Evolutionary conservation across 2,888 invertebrate species (phyloP).

Genomic region (Polydrusus tereticollis): DNA sequence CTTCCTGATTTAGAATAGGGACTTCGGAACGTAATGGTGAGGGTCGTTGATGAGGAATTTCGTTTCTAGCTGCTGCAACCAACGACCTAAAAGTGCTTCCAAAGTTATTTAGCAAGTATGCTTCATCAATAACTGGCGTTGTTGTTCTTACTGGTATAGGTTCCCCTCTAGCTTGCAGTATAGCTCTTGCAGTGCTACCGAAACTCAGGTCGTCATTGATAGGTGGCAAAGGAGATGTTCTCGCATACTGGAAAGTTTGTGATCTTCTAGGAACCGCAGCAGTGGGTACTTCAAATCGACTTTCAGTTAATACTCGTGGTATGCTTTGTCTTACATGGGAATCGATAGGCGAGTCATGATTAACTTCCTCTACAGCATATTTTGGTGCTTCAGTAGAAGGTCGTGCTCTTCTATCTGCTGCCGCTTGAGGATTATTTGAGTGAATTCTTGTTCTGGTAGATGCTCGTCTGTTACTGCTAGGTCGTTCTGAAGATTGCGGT

Average conservation of each 20-base stretch:
- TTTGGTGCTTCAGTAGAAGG: slow-evolving; percentile 37
- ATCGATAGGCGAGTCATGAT: slow-evolving; percentile 63
- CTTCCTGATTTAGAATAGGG: slow-evolving; percentile 37
- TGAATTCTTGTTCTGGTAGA: slow-evolving; percentile 54
- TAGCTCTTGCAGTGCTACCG: slow-evolving; percentile 49
- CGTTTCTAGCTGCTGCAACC: slow-evolving; percentile 29
- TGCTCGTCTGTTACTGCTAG: slow-evolving; percentile 48
- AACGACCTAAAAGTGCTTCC: slow-evolving; percentile 41
- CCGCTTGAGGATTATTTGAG: slow-evolving; percentile 49
- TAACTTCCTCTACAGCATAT: slow-evolving; percentile 64
- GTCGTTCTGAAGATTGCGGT: slow-evolving; percentile 50
- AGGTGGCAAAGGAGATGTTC: slow-evolving; percentile 22
- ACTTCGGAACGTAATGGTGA: slow-evolving; percentile 39
- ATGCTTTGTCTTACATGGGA: slow-evolving; percentile 55
- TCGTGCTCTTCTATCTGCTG: slow-evolving; percentile 38
- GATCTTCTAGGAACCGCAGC: slow-evolving; percentile 43
- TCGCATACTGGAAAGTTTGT: not conserved
- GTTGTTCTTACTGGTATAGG: slow-evolving; percentile 43
- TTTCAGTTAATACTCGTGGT: slow-evolving; percentile 62
- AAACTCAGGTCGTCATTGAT: slow-evolving; percentile 31
- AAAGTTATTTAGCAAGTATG: slow-evolving; percentile 42
- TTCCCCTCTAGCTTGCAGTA: slow-evolving; percentile 46
- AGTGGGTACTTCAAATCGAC: slow-evolving; percentile 59
- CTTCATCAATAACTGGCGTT: slow-evolving; percentile 48
- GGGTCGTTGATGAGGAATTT: slow-evolving; percentile 29